Evolutionary conservation across 2,797 vertebrate genomes (phyloP), one percentile per base, ranked within the genome.

Genomic region (Typhlichthys subterraneus): DNA sequence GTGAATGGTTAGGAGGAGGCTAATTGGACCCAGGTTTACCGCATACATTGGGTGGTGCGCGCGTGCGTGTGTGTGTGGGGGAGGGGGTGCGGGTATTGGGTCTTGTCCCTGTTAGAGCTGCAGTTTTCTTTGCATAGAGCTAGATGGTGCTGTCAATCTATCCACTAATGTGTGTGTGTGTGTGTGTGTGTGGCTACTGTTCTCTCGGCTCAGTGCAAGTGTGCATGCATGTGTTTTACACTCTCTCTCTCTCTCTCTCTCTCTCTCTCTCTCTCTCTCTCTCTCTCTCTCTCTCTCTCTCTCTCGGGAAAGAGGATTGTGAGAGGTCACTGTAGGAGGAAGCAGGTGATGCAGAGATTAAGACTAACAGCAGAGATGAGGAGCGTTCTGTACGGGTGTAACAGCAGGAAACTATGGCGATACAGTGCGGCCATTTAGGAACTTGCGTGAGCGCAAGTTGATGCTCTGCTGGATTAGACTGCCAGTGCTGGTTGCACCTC

Each of bases 121-220:
- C 65, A 87, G 82, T 83, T 67, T 72, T 62, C 57, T 19, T 70
- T 77, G 57, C 65, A 62, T 13, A 15, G 70, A 75, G 82, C 83
- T 88, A 90, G 88, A 83, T 80, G 87, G 88, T 88, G 88, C 88
- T 88, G 83, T 85, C 70, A 79, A 73, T 82, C 85, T 78, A 70
- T 68, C 59, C 69, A 74, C 68, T 17, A 5, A 9, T 17, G n/a
- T 14, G 50, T 15, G n/a, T 51, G 14, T 51, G 14, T 15, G 4
- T 42, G 31, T 63, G 72, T 80, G 71, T 78, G 69, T 67, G 73
- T 84, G 72, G 76, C 66, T 76, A 63, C 65, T 4, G 15, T 4
- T 57, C 13, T 46, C 38, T 23, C 19, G 1, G 19, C 19, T 23
- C 19, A 23, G 19, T 23, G 2, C 2, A 2, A 2, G 19, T 2